Evolutionary conservation across 2,797 vertebrate genomes (phyloP).

Genomic region (Loriculus beryllinus): DNA sequence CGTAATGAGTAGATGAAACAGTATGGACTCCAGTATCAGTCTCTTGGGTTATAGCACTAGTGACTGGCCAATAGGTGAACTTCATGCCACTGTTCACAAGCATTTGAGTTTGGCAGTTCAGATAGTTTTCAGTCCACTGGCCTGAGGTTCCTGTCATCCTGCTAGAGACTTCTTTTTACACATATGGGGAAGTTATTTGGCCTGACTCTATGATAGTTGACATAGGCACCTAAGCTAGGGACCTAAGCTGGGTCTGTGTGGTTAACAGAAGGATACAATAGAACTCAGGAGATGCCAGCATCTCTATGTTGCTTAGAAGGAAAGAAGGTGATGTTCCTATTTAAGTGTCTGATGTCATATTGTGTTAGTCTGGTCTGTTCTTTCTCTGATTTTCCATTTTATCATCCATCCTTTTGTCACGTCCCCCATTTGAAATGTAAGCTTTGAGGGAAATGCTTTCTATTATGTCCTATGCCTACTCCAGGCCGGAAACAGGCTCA

Average conservation of each 20-base stretch:
- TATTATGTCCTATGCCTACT: not conserved
- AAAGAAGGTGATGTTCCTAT: not conserved
- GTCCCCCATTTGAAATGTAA: not conserved
- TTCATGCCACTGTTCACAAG: not conserved
- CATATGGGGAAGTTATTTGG: not conserved
- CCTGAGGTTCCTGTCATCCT: not conserved
- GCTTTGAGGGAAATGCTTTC: not conserved
- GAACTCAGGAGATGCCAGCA: not conserved
- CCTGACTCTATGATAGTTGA: not conserved
- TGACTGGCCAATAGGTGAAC: not conserved
- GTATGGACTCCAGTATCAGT: not conserved
- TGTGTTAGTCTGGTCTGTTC: not conserved
- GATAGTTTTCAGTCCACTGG: not conserved
- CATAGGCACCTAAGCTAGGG: not conserved
- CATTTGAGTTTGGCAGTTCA: not conserved
- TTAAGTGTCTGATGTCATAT: not conserved
- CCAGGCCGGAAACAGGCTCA: accelerated
- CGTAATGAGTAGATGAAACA: not conserved
- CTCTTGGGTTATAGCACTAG: not conserved
- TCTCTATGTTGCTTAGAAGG: not conserved
- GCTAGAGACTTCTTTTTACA: not conserved
- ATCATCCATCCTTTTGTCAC: not conserved
- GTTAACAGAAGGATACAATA: not conserved
- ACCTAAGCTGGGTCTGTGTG: not conserved
- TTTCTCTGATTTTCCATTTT: not conserved